A percentile compares a stretch with the other conserved stretches of the same genome.
Evolutionary conservation across 2,888 invertebrate species (phyloP).

Genomic region (Diaperis boleti): DNA sequence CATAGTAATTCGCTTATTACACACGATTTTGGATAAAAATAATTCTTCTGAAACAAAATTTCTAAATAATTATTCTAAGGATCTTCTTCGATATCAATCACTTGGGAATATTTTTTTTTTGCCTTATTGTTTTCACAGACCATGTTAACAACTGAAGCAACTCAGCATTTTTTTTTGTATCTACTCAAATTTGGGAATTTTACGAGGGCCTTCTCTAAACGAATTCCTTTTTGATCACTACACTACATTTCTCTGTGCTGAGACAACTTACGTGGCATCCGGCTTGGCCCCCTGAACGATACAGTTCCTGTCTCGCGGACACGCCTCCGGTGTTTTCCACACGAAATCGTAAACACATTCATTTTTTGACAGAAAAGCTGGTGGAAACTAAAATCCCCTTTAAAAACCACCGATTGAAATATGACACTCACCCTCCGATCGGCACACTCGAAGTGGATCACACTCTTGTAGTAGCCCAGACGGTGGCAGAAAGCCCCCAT

Average conservation of each 20-base stretch:
- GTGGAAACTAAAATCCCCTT: constrained; percentile 15
- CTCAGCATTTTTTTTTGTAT: no score
- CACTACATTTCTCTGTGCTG: neutral
- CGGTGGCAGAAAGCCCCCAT: constrained; percentile 11
- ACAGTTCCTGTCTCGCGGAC: constrained; percentile 12
- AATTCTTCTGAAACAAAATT: no score
- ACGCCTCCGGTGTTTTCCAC: constrained; percentile 34
- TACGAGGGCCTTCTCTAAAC: neutral
- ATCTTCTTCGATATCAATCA: no score
- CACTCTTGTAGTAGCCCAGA: constrained; percentile 14
- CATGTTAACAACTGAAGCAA: no score
- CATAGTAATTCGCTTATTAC: no score
- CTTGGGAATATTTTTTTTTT: no score
- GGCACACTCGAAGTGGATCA: constrained; percentile 25
- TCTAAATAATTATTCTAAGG: no score
- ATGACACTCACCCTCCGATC: constrained; percentile 7
- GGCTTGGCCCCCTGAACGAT: neutral
- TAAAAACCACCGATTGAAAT: neutral
- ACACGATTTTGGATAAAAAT: no score
- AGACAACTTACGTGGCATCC: constrained; percentile 11
- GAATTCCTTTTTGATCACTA: neutral
- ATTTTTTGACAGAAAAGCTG: constrained; percentile 4
- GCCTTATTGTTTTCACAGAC: no score
- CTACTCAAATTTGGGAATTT: no score
- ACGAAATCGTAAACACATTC: constrained; percentile 23